Evolutionary conservation across 2,113 vertebrate species (phyloP).

Genomic region (Atherinomorus stipes): DNA sequence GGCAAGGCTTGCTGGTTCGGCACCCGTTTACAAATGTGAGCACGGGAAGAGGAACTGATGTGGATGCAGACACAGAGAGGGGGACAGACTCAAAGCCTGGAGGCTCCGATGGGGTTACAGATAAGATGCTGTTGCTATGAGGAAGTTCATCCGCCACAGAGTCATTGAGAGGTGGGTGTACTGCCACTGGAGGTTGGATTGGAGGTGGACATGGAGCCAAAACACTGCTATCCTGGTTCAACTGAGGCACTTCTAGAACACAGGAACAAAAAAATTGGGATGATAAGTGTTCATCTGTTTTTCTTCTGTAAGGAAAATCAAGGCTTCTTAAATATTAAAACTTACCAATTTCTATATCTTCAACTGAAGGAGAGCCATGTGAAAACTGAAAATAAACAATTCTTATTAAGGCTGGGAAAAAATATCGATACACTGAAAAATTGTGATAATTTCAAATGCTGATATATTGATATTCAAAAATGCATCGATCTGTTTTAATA

Average conservation of each 20-base stretch:
- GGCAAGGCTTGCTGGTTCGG: conserved; percentile 79
- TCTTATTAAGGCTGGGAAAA: background rate
- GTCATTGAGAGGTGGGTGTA: conserved; percentile 54
- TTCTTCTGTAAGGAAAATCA: background rate
- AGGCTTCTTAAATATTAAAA: background rate
- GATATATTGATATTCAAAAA: too few species aligned
- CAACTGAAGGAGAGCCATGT: conserved; percentile 84
- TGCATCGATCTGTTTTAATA: too few species aligned
- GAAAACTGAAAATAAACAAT: conserved; percentile 80
- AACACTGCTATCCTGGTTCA: conserved; percentile 45
- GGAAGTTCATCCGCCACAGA: conserved; percentile 74
- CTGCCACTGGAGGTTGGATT: conserved; percentile 22
- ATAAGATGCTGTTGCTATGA: conserved; percentile 70
- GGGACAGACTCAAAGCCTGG: conserved; percentile 82
- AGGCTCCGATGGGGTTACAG: conserved; percentile 76
- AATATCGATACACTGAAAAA: too few species aligned
- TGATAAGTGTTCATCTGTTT: background rate
- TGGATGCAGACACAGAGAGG: conserved; percentile 67
- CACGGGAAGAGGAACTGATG: conserved; percentile 63
- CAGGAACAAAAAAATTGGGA: background rate
- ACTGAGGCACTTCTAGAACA: conserved; percentile 68
- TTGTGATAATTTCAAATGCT: too few species aligned
- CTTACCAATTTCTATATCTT: conserved; percentile 95
- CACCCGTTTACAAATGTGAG: conserved; percentile 87
- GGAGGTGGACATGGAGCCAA: conserved; percentile 42